A percentile compares a stretch with the other conserved stretches of the same genome.
These are phyloP conservation scores for Falcunculus frontatus DNA, from an alignment of 2,113 vertebrate genomes.

Conservation along the genomic window DNA sequence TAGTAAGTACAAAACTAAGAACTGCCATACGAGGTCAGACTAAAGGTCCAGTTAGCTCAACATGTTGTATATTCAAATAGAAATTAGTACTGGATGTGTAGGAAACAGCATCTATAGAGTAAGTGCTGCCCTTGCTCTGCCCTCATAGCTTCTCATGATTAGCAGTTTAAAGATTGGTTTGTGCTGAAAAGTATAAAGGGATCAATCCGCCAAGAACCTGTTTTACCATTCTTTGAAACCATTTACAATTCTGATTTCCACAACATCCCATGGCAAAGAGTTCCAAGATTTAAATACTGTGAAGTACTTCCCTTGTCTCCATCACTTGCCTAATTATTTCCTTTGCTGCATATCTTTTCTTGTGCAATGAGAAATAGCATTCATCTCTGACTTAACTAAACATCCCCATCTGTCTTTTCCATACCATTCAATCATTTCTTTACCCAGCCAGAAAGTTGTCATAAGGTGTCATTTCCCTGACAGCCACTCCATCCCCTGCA, in stretches of 20 bases:
- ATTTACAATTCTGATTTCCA: neutral
- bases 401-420: neutral
- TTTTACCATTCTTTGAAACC: neutral
- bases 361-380: neutral
- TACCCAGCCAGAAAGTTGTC: neutral
- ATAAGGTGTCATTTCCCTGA: neutral
- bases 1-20: conserved; percentile 21
- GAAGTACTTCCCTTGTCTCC: neutral
- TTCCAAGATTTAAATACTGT: neutral
- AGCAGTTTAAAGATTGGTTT: neutral
- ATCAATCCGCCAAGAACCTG: neutral
- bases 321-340: neutral
- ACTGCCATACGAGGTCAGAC: neutral
- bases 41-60: neutral
- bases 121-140: neutral
- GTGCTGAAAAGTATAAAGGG: neutral
- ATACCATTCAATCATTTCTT: neutral
- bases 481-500: neutral
- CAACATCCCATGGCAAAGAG: neutral
- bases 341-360: neutral
- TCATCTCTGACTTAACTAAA: neutral
- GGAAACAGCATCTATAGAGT: neutral
- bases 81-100: neutral
- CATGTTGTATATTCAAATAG: neutral
- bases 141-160: neutral